Conservation (phyloP, 2,888 invertebrate species). For the Ptychoptera albimana region DNA sequence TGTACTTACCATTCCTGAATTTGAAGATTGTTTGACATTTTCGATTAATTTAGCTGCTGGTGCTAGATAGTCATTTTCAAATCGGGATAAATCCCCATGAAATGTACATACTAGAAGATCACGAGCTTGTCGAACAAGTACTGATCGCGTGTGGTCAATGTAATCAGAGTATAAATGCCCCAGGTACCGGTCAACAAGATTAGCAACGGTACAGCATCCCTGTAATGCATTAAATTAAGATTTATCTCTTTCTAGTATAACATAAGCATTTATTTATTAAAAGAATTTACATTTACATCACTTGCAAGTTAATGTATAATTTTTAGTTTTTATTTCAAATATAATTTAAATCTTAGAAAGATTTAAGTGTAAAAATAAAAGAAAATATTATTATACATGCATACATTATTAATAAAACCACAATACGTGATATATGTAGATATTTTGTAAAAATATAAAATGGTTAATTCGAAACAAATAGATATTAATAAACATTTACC, state of each 20-base stretch:
- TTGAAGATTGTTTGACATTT: conserved; percentile 33
- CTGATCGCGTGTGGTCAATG: conserved; percentile 35
- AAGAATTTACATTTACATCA: too few relatives aligned
- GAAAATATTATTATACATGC: too few relatives aligned
- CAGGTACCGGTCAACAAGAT: conserved; percentile 43
- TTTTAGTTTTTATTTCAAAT: too few relatives aligned
- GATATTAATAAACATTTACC: too few relatives aligned
- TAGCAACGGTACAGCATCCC: conserved; percentile 18
- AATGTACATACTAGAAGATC: conserved; percentile 49
- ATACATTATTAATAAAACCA: too few relatives aligned
- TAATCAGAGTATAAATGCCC: conserved; percentile 45
- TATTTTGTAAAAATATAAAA: too few relatives aligned
- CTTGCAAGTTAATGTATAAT: too few relatives aligned
- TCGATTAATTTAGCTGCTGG: conserved; percentile 41
- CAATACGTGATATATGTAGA: too few relatives aligned
- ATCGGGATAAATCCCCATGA: conserved; percentile 43
- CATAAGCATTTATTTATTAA: too few relatives aligned
- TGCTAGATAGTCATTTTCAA: conserved; percentile 44
- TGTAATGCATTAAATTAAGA: conserved; percentile 6
- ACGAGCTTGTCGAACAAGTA: conserved; percentile 50
- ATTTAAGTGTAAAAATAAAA: too few relatives aligned
- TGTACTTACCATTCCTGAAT: conserved; percentile 26
- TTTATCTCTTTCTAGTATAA: neutral
- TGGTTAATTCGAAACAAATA: too few relatives aligned
- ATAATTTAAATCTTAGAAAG: too few relatives aligned